These are phyloP conservation scores for Rhabdomys pumilio DNA, from an alignment of 2,797 vertebrate genomes.

Conservation along the genomic window DNA sequence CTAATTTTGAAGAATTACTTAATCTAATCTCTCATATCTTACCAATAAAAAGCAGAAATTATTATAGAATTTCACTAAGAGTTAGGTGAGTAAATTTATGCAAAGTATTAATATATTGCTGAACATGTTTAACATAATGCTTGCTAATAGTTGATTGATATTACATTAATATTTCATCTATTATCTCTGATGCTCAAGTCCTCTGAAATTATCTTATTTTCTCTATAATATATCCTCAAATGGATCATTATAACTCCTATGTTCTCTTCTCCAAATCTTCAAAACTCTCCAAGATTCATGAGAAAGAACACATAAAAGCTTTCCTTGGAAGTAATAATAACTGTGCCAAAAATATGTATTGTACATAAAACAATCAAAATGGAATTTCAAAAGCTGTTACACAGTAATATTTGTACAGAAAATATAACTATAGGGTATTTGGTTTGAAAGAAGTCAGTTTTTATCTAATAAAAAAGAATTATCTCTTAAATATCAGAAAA, in stretches of 20 bases:
- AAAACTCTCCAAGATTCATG: neutral
- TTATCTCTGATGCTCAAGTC: neutral
- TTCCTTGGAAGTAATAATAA: neutral
- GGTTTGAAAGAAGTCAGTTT: neutral
- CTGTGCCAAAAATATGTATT: neutral
- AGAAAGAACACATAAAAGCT: neutral
- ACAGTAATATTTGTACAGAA: neutral
- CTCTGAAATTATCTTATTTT: neutral
- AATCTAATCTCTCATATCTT: neutral
- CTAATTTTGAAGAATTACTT: neutral
- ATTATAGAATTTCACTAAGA: neutral
- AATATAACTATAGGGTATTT: neutral
- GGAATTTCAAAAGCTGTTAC: neutral
- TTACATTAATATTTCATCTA: neutral
- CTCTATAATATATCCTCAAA: neutral
- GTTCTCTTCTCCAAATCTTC: neutral
- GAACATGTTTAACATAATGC: neutral
- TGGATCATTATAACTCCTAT: neutral
- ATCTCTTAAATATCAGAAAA: constrained; percentile 34
- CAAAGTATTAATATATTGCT: neutral
- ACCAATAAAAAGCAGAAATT: neutral
- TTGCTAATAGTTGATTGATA: neutral
- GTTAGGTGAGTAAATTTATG: neutral
- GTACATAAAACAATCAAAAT: neutral
- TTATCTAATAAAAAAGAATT: constrained; percentile 41